Evolutionary conservation across 2,797 vertebrate species (phyloP), one percentile per base, ranked within the genome.

Genomic region (Scleropages formosus): DNA sequence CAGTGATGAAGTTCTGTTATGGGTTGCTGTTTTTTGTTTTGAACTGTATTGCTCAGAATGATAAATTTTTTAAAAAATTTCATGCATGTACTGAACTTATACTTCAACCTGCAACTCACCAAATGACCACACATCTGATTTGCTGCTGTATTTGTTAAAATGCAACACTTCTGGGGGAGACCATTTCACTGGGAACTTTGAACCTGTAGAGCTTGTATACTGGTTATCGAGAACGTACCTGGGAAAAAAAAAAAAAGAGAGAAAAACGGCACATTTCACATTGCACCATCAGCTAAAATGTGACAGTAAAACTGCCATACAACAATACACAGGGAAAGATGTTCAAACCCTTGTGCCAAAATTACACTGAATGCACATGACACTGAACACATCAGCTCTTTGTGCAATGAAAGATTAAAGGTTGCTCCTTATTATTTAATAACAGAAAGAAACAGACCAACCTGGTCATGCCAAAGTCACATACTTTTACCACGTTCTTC

Each of bases 401-500:
- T 12, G 18, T 2, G 61, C 49, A 15, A 12, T 64, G 22, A 10
- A 24, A 4, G 12, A 31, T 39, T 6, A 27, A 44, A 31, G 8
- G 16, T n/a, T 22, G 18, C 59, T 10, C 9, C 20, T 61, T 22
- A 2, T 61, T 18, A 9, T 59, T 12, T 56, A 12, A 56, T 49
- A 31, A 51, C n/a, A 71, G 31, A 1, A 15, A 63, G 22, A 58
- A 51, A 16, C 18, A 15, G 26, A 80, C 22, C 0, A 85, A 96
- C 95, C 95, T 95, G 0, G 94, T 89, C 95, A 96, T 95, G 51
- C 95, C 96, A 0, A 97, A 97, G 86, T 96, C 94, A 0, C 94
- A 89, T 66, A 97, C 94, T 85, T 97, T 97, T 72, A 97, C 91
- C 0, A 92, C 74, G 0, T 89, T 89, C 56, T 91, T 84, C 0